Percentiles rank a stretch among this genome's conserved stretches.
Conservation (phyloP, 2,888 invertebrate species). For the Ferrisia virgata region DNA sequence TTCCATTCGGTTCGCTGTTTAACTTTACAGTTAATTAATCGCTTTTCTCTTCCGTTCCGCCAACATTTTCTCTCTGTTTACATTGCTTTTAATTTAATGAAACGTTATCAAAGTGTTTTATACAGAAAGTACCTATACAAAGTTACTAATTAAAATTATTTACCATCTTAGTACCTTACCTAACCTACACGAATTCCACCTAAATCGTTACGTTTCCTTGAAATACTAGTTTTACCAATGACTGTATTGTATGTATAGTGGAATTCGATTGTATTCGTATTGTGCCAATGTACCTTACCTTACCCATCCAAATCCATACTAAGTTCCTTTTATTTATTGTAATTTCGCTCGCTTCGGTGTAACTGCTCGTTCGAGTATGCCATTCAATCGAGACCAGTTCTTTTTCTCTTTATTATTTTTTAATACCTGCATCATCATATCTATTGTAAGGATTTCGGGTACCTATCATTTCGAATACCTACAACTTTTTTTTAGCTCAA, state of each 20-base stretch:
- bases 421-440: too few species aligned
- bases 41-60: conserved; percentile 26
- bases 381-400: too few species aligned
- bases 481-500: background rate
- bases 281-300: background rate
- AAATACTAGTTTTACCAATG: background rate
- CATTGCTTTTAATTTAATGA: conserved; percentile 43
- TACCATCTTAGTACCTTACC: conserved; percentile 3
- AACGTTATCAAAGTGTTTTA: conserved; percentile 30
- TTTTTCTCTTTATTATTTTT: too few species aligned
- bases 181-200: background rate
- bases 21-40: conserved; percentile 44
- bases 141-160: conserved; percentile 39
- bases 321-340: too few species aligned
- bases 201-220: background rate
- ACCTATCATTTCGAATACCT: background rate
- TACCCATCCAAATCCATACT: background rate
- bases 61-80: conserved; percentile 27
- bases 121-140: too few species aligned
- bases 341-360: too few species aligned
- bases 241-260: background rate
- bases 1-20: conserved; percentile 34
- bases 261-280: background rate
- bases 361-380: too few species aligned
- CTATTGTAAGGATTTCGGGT: background rate